A percentile compares a stretch with the other conserved stretches of the same genome.
Conservation (phyloP, 2,113 vertebrate species). For the Oreochromis niloticus region DNA sequence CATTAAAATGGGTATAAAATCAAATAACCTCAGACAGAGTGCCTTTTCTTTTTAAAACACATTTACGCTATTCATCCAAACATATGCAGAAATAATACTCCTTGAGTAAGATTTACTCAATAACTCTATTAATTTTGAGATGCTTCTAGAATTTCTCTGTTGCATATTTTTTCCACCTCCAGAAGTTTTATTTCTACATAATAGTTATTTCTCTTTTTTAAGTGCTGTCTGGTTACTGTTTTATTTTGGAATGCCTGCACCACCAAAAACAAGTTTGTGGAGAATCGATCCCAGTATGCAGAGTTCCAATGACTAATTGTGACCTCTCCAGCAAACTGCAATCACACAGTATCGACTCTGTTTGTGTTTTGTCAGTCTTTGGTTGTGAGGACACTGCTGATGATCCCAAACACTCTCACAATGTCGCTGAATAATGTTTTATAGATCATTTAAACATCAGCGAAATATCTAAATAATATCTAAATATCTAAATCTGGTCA, state of each 20-base stretch:
- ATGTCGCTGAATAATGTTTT: background rate
- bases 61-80: background rate
- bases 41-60: background rate
- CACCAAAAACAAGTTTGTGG: background rate
- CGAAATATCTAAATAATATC: background rate
- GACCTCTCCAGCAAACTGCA: background rate
- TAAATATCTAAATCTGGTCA: background rate
- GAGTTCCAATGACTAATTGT: background rate
- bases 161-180: background rate
- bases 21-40: background rate
- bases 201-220: background rate
- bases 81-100: background rate
- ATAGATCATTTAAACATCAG: background rate
- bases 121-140: background rate
- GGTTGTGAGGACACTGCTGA: background rate
- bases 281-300: background rate
- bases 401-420: background rate
- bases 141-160: background rate
- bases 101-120: background rate
- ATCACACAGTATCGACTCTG: background rate
- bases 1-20: background rate
- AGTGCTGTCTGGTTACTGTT: background rate
- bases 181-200: background rate
- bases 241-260: background rate
- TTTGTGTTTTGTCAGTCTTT: background rate